Base-by-base conservation (phyloP, 2,888 invertebrate species). In the Protodeltote pygarga region DNA sequence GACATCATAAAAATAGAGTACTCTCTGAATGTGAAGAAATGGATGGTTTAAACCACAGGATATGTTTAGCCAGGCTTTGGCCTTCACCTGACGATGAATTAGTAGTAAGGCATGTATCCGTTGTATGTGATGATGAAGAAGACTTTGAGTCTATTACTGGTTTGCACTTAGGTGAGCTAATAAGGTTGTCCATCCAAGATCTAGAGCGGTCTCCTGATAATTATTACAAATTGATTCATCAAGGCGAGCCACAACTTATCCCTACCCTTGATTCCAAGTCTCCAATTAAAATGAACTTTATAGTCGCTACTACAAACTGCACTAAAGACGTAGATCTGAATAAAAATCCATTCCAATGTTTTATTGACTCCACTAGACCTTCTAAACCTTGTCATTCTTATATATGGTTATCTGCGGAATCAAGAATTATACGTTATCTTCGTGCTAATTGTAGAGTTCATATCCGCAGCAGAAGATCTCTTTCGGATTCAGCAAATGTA, bases 81-180 rank as follows among this genome's bases (percentile, higher is more conserved):
- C 88, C 87, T 1, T 75, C 81, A n/a, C 62, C 75, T n/a, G 82
- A 83, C 16, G 85, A 89, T 57, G 86, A 86, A 31, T 52, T 81
- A 5, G 65, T 83, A 2, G 47, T 88, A 13, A 61, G 77, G 25
- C 77, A 78, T 13, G 66, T 83, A 1, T 47, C 65, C 10, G 70
- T 84, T 5, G 75, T 85, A n/a, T 89, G 89, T 55, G 83, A 88
- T 11, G 81, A 84, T 45, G 79, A 87, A 10, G 46, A 47, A 2
- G 69, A 81, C 10, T 88, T 89, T 57, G 48, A 53, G 19, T 57
- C 60, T n/a, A 34, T 81, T n/a, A 78, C 85, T 17, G 88, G 86
- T 3, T 32, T 88, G 19, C 77, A 81, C 3, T 46, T 78, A 38
- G 33, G 60, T 3, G 60, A 68, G 14, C 71, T 87, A n/a, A 41